These are phyloP conservation scores for Andinoacara biseriatus DNA, from an alignment of 2,113 vertebrate genomes.

Conservation along the genomic window DNA sequence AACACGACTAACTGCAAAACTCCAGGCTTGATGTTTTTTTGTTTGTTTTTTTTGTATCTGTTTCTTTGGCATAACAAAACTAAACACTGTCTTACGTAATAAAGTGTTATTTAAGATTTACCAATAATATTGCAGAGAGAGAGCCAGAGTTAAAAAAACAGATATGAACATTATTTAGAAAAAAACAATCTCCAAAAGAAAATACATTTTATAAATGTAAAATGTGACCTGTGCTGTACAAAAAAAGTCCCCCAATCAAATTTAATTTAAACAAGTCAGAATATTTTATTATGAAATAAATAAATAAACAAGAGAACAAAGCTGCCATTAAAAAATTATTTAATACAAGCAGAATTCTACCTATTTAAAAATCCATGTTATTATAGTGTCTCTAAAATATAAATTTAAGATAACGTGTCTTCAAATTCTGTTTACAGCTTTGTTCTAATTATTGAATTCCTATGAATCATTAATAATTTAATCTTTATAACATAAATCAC, in stretches of 20 bases:
- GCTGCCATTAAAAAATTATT: neutral
- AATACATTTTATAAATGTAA: neutral
- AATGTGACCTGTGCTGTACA: neutral
- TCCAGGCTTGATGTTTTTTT: neutral
- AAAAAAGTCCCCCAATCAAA: neutral
- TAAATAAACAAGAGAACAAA: accelerated
- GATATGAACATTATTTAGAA: too few relatives aligned
- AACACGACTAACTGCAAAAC: neutral
- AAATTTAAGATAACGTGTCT: neutral
- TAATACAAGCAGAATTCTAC: neutral
- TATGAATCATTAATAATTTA: neutral
- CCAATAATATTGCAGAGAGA: neutral
- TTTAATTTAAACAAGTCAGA: neutral
- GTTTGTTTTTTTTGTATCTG: neutral
- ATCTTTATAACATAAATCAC: neutral
- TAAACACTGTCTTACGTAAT: neutral
- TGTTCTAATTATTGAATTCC: neutral
- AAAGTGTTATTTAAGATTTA: neutral
- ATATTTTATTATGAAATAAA: accelerated
- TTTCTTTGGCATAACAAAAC: neutral
- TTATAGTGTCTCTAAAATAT: neutral
- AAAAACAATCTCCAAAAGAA: neutral
- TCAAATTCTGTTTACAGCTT: neutral
- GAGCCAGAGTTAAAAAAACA: accelerated
- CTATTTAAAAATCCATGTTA: accelerated